Base-by-base conservation (phyloP, 1,140 invertebrate genomes). In the Agraylea sexmaculata region DNA sequence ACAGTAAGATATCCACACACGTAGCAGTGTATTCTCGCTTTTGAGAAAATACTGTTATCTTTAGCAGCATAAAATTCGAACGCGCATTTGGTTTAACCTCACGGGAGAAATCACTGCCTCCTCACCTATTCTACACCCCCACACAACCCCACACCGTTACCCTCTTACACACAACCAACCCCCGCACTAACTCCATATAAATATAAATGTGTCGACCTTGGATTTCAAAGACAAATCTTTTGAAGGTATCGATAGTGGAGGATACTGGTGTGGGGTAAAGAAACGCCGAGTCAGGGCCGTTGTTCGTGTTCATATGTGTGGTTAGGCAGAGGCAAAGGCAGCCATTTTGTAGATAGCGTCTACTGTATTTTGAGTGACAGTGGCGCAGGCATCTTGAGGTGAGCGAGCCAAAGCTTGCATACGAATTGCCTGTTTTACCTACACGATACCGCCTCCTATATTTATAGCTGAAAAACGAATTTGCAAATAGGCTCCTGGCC, bases 401-500 rank as follows among this genome's bases (percentile, higher is more conserved):
- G 48, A 50, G 37, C 48, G 48, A 41, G 48, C 42, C 49, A 42
- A 45, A 34, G 30, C 46, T 45, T 41, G 49, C 49, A 50, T 50
- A 50, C 49, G 49, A 50, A 50, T 50, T 50, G 49, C 49, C 49
- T 50, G 49, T 32, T 50, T 50, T 45, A 15, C 20, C 4, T 30
- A 22, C 20, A 20, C 17, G 29, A 45, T 30, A 34, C 45, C 47
- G 42, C 47, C 44, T 33, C 33, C 25, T n/a, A 50, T 50, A 50
- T 50, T 50, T 50, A 50, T 50, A 46, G 49, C 45, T 46, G 45
- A 50, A 50, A 50, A 50, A 50, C 49, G 49, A 50, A 50, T 50
- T 50, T 50, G 49, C 49, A 45, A 50, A 46, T 35, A 36, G 8
- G 15, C 30, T 10, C 10, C 8, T 7, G 30, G 16, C n/a, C n/a